Evolutionary conservation across 2,888 invertebrate genomes (phyloP).

Genomic region (Synanthedon vespiformis): DNA sequence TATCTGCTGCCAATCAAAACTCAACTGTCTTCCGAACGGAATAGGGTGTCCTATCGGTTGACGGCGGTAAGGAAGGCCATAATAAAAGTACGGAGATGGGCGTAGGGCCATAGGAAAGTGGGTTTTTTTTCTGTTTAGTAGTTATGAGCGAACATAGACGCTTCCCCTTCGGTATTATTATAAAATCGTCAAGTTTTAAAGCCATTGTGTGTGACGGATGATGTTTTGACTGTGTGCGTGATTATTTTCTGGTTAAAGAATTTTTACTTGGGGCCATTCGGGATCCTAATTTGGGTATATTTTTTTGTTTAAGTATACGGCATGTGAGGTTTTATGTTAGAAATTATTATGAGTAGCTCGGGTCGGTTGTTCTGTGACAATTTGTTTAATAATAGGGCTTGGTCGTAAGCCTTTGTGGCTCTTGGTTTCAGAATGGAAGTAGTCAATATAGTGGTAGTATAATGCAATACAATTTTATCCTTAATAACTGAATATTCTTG

Average conservation of each 20-base stretch:
- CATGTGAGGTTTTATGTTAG: neutral
- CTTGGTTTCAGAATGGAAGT: too few relatives aligned
- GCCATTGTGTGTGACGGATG: slow-evolving; percentile 48
- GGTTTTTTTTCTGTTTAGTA: slow-evolving; percentile 28
- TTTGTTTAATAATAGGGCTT: too few relatives aligned
- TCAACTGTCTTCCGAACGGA: slow-evolving; percentile 6
- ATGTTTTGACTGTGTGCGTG: slow-evolving; percentile 36
- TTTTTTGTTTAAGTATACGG: neutral
- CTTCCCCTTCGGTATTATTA: slow-evolving; percentile 55
- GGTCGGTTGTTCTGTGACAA: neutral
- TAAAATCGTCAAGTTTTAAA: slow-evolving; percentile 59
- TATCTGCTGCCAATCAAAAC: slow-evolving; percentile 9
- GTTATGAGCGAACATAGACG: slow-evolving; percentile 8
- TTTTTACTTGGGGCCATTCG: slow-evolving; percentile 16
- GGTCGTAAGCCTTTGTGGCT: too few relatives aligned
- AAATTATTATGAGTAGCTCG: neutral
- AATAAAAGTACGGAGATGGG: slow-evolving; percentile 53
- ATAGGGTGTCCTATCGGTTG: slow-evolving; percentile 13
- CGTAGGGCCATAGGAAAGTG: slow-evolving; percentile 44
- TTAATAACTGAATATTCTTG: too few relatives aligned
- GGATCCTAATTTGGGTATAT: slow-evolving; percentile 10
- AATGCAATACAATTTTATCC: too few relatives aligned
- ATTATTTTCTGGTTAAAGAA: slow-evolving; percentile 12
- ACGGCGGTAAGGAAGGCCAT: slow-evolving; percentile 13
- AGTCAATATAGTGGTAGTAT: too few relatives aligned